Evolutionary conservation across 2,888 invertebrate genomes (phyloP), one percentile per base, ranked within the genome.

Genomic region (Tiliacea aurago): DNA sequence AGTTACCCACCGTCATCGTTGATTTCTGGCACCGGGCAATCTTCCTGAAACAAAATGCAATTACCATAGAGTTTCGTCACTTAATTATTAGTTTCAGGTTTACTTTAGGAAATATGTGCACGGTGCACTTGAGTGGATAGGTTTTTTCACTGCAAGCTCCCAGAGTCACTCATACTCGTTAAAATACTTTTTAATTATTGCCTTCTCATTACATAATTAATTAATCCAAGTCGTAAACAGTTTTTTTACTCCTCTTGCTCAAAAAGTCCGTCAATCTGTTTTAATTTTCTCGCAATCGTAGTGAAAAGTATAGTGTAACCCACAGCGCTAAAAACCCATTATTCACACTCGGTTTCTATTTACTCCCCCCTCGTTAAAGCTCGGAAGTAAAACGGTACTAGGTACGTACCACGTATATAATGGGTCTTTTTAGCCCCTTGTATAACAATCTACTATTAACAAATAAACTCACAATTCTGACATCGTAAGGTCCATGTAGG

Each of bases 21-120:
- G 28, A 98, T 98, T 89, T 97, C 97, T 11, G 98, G 98, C 84
- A 98, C 97, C 0, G 98, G 97, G 78, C 97, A 97, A 95, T 98
- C 97, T 95, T 98, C 98, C 98, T 98, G 92, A 53, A 97, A 97
- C 78, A 86, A 84, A 15, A 56, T 58, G 28, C 18, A 67, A 53
- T 59, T 5, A 37, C 11, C 4, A 4, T 58, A 18, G 11, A 47
- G 43, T 20, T 78, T 28, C n/a, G 53, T 43, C 20, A 51, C 15
- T 28, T 4, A 47, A 5, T 15, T 43, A 28, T 37, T 49, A 51
- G 45, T 23, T 45, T 51, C 37, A 45, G 63, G 67, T 76, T 67
- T 43, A 76, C 37, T 33, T 33, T 20, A 55, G 37, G 10, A 53
- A 47, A 45, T 18, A 51, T 2, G 11, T 23, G 15, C 13, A 37